phyloP scores from a whole-genome alignment of 2,113 vertebrate genomes.

The Psittacus erithacus region DNA sequence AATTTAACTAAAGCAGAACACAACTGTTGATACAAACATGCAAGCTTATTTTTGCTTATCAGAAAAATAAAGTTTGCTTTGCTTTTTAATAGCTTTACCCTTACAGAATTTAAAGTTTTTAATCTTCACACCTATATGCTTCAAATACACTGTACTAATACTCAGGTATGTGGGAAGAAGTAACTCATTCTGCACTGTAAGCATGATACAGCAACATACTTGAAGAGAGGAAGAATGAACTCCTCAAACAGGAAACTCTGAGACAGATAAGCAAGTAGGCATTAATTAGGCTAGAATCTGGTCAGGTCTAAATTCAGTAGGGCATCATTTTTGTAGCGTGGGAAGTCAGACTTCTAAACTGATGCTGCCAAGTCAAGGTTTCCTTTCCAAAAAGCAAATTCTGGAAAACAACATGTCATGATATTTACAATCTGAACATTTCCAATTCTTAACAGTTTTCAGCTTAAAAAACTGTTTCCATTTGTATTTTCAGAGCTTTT shows the following conservation, averaged over 20 bases:
- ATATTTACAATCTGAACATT: not conserved
- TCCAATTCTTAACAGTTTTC: not conserved
- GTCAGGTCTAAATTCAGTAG: not conserved
- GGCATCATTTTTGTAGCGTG: not conserved
- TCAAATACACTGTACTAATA: not conserved
- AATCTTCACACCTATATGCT: not conserved
- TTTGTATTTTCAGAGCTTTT: not conserved
- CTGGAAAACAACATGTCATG: not conserved
- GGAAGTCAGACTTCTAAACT: not conserved
- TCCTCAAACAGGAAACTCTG: not conserved
- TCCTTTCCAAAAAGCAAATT: not conserved
- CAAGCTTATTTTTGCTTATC: not conserved
- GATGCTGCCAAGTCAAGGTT: not conserved
- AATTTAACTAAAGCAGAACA: not conserved
- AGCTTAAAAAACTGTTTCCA: not conserved
- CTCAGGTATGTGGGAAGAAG: not conserved
- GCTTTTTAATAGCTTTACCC: not conserved
- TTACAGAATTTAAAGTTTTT: not conserved
- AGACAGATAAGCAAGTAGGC: not conserved
- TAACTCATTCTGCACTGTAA: not conserved
- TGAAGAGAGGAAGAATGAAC: not conserved
- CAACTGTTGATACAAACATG: not conserved
- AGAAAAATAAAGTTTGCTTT: not conserved
- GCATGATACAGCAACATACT: not conserved
- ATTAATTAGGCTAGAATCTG: not conserved